Conservation (phyloP, 2,888 invertebrate genomes). For the Melolontha melolontha region DNA sequence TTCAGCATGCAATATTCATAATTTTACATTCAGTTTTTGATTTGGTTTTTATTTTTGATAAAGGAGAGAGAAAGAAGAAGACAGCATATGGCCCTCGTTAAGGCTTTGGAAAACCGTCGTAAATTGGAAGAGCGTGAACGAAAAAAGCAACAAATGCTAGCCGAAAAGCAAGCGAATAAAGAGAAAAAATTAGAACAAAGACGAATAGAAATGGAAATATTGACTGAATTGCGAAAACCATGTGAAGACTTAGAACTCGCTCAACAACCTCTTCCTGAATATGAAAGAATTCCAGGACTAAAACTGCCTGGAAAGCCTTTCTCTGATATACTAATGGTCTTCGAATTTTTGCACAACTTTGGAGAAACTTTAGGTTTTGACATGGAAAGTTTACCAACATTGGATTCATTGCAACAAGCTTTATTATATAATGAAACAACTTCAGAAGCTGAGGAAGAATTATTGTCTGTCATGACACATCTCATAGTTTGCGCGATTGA, state of each 20-base stretch:
- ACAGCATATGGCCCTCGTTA: conserved; percentile 90
- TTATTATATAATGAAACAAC: conserved; percentile 79
- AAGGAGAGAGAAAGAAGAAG: conserved; percentile 90
- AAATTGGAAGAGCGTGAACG: conserved; percentile 89
- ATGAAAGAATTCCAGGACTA: conserved; percentile 77
- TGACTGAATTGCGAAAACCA: conserved; percentile 83
- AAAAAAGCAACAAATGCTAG: conserved; percentile 79
- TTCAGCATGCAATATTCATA: conserved; percentile 36
- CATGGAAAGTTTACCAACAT: conserved; percentile 86
- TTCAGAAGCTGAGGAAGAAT: conserved; percentile 84
- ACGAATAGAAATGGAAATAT: conserved; percentile 74
- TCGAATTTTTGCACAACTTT: conserved; percentile 96
- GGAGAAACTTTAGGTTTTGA: conserved; percentile 95
- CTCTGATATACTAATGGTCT: conserved; percentile 93
- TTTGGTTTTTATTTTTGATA: conserved; percentile 28
- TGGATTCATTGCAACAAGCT: conserved; percentile 89
- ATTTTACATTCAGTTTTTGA: conserved; percentile 25
- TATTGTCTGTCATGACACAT: conserved; percentile 89
- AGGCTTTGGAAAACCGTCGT: conserved; percentile 87
- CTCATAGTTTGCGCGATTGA: conserved; percentile 92
- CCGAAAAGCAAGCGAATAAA: conserved; percentile 86
- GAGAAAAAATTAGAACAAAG: conserved; percentile 85
- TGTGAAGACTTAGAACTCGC: conserved; percentile 92
- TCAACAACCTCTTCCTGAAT: conserved; percentile 77
- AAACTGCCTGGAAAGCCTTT: conserved; percentile 87